A percentile compares a stretch with the other conserved stretches of the same genome.
Conservation (phyloP, 2,797 vertebrate genomes). For the Enteromius viviparus region DNA sequence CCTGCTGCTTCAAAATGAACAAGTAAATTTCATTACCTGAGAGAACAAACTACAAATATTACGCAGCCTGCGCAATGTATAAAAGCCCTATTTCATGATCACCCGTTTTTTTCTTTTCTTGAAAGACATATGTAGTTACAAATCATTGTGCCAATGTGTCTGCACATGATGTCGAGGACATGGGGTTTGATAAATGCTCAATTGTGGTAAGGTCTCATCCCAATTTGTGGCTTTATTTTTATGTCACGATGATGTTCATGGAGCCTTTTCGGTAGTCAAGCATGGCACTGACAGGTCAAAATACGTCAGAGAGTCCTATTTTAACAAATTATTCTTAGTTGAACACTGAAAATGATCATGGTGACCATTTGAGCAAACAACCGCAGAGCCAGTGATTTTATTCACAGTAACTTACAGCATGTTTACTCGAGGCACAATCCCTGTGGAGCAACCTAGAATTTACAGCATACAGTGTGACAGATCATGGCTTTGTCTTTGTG, state of each 20-base stretch:
- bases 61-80: not conserved
- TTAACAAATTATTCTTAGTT: not conserved
- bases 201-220: not conserved
- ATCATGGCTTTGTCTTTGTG: not conserved
- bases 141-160: not conserved
- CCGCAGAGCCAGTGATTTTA: not conserved
- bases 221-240: not conserved
- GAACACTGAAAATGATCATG: not conserved
- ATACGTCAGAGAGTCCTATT: not conserved
- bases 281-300: not conserved
- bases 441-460: not conserved
- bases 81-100: not conserved
- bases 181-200: not conserved
- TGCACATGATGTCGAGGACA: not conserved
- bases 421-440: not conserved
- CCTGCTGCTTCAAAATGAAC: conserved; percentile 34
- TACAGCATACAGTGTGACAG: not conserved
- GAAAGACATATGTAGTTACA: not conserved
- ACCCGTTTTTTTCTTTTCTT: not conserved
- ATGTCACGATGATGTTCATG: not conserved
- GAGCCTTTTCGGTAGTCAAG: not conserved
- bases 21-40: conserved; percentile 26
- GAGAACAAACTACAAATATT: conserved; percentile 11
- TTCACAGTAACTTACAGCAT: not conserved
- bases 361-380: not conserved